Percentiles rank a stretch among this genome's conserved stretches.
Conservation (phyloP, 2,113 vertebrate species). For the Cheirogaleus medius region DNA sequence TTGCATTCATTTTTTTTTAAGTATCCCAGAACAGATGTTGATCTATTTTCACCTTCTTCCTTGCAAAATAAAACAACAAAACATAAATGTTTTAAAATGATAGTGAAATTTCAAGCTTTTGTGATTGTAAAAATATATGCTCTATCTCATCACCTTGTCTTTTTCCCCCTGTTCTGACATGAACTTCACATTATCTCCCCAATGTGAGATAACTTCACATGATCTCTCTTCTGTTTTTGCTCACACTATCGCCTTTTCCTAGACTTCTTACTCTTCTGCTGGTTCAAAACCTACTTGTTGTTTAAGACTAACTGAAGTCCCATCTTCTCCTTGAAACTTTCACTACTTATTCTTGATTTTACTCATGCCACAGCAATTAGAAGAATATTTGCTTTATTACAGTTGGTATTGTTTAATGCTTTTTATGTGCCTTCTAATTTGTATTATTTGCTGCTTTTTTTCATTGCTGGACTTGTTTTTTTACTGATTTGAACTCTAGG, state of each 20-base stretch:
- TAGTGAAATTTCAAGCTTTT: background rate
- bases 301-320: background rate
- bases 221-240: background rate
- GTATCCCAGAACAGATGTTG: background rate
- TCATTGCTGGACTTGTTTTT: background rate
- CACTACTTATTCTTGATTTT: background rate
- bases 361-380: background rate
- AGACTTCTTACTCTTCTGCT: background rate
- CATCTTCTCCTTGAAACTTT: background rate
- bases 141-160: background rate
- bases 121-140: background rate
- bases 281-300: background rate
- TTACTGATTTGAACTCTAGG: background rate
- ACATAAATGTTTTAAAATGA: constrained; percentile 38
- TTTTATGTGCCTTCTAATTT: background rate
- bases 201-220: background rate
- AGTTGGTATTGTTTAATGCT: background rate
- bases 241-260: background rate
- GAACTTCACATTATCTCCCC: background rate
- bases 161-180: background rate
- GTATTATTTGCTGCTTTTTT: background rate
- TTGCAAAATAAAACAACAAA: constrained; percentile 20
- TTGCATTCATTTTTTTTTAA: background rate
- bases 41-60: background rate
- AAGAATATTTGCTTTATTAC: background rate